Conservation (phyloP, 2,888 invertebrate species). For the Stenolophus ochropezus region DNA sequence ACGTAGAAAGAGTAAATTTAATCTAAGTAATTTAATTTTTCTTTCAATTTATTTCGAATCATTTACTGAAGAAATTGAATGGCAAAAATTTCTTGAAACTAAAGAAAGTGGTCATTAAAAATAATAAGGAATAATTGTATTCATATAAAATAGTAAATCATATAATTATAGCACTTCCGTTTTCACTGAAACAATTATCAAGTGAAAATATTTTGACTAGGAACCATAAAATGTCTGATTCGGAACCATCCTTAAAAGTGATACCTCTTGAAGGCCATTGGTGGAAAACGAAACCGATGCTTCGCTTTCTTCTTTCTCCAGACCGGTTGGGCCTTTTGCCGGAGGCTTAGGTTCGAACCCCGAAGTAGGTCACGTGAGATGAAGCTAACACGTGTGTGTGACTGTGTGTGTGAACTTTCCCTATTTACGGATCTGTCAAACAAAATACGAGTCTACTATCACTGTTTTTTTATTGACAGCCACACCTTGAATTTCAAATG, state of each 20-base stretch:
- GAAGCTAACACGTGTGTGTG: constrained; percentile 31
- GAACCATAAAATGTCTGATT: neutral
- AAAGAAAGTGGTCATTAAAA: neutral
- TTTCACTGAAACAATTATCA: neutral
- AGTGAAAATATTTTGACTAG: neutral
- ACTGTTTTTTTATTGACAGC: constrained; percentile 42
- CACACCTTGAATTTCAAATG: constrained; percentile 47
- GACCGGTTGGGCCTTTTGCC: constrained; percentile 32
- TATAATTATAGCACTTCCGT: neutral
- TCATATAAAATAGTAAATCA: neutral
- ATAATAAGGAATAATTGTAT: constrained; percentile 10
- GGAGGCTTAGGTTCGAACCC: constrained; percentile 2
- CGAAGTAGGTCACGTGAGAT: constrained; percentile 47
- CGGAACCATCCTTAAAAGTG: neutral
- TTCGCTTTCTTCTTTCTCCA: constrained; percentile 56
- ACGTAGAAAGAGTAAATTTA: no score
- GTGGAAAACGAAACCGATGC: constrained; percentile 51
- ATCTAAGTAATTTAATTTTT: no score
- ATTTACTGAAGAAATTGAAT: neutral
- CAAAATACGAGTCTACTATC: constrained; percentile 21
- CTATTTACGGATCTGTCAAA: constrained; percentile 49
- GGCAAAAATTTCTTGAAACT: neutral
- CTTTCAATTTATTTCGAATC: no score
- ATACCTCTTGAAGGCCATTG: constrained; percentile 19
- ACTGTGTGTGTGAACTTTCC: constrained; percentile 50